Conservation (phyloP, 2,797 vertebrate species). For the Danio choprae region DNA sequence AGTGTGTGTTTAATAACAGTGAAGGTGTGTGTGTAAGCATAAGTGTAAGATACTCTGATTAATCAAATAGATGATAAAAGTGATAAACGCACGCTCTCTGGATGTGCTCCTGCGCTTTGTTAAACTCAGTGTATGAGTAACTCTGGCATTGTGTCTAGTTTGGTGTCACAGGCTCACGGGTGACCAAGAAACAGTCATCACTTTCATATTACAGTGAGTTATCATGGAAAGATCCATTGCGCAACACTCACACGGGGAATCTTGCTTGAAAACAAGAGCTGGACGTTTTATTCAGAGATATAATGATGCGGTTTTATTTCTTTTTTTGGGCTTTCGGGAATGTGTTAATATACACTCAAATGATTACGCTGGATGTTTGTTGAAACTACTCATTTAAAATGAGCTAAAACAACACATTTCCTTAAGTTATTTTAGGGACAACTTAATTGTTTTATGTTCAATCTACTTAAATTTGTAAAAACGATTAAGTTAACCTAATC, state of each 20-base stretch:
- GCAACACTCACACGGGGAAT: constrained; percentile 3
- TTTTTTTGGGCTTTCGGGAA: neutral
- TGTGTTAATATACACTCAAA: neutral
- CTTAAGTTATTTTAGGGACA: too few relatives aligned
- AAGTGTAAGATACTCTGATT: neutral
- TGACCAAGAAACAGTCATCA: constrained; percentile 44
- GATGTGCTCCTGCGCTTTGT: neutral
- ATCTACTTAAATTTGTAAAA: too few relatives aligned
- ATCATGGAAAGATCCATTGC: constrained; percentile 21
- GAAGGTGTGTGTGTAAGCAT: neutral
- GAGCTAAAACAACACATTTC: too few relatives aligned
- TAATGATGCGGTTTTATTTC: neutral
- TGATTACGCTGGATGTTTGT: too few relatives aligned
- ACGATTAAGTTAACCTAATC: too few relatives aligned
- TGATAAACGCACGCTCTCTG: neutral
- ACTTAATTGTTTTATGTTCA: too few relatives aligned
- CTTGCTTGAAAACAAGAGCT: constrained; percentile 21
- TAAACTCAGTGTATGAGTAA: constrained; percentile 13
- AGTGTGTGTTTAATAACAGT: neutral
- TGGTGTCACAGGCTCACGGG: constrained; percentile 18
- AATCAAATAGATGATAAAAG: constrained; percentile 4
- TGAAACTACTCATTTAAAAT: too few relatives aligned
- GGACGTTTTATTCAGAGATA: neutral
- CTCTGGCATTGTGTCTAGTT: neutral
- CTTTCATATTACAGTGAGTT: constrained; percentile 47